A percentile compares a stretch with the other conserved stretches of the same genome.
Conservation (phyloP, 1,140 invertebrate genomes). For the Elysia chlorotica region DNA sequence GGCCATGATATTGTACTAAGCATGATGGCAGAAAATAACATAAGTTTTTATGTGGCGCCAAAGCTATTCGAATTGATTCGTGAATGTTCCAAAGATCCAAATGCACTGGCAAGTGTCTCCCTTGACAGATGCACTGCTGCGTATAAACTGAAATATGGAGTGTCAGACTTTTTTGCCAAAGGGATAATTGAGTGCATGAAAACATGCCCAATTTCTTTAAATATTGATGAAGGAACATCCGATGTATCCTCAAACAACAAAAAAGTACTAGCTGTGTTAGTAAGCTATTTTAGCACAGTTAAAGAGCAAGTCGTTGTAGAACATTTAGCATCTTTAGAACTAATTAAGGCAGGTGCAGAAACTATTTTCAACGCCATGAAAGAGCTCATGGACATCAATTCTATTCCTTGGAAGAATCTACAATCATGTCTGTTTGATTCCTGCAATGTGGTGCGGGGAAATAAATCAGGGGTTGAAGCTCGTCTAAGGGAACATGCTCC, state of each 20-base stretch:
- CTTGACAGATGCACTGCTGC: not conserved
- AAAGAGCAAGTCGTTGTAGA: not conserved
- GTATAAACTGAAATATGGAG: constrained; percentile 2
- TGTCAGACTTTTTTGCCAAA: not conserved
- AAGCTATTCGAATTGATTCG: not conserved
- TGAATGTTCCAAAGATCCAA: not conserved
- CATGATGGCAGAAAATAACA: constrained; percentile 7
- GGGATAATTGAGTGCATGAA: not conserved
- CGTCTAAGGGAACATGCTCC: constrained; percentile 26
- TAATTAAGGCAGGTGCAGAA: not conserved
- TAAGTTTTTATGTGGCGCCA: not conserved
- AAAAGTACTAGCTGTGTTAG: not conserved
- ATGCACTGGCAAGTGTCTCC: not conserved
- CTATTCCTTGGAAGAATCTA: constrained; percentile 38
- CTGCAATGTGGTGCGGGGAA: constrained; percentile 43
- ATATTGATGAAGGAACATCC: not conserved
- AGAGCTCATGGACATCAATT: constrained; percentile 14
- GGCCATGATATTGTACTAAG: not conserved
- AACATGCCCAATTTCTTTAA: not conserved
- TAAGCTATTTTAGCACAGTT: not conserved
- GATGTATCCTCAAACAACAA: not conserved
- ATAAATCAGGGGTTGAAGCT: constrained; percentile 38
- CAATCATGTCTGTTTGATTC: constrained; percentile 42
- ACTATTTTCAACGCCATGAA: not conserved
- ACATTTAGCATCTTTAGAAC: not conserved